Base-by-base conservation (phyloP, 1,140 invertebrate genomes). In the Plutomurus gul region DNA sequence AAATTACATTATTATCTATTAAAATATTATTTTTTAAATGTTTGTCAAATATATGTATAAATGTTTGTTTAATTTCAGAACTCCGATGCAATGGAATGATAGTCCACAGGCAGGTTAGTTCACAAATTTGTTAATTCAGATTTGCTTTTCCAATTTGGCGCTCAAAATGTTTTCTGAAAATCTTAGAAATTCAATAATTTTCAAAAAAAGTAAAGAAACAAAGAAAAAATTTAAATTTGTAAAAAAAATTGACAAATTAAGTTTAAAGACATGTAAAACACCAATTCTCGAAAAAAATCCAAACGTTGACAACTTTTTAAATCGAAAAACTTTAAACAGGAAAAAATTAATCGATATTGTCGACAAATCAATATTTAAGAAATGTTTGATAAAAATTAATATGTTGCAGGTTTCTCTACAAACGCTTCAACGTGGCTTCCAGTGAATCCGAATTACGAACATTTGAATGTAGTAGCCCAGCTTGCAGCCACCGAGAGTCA, bases 381-480 rank as follows among this genome's bases (percentile, higher is more conserved):
- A 46, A 16, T 4, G 3, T n/a, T 46, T 46, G 40, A 46, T 2
- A 4, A 46, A 46, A 4, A 46, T 11, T 3, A 16, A 2, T 46
- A 16, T 46, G 18, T 3, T 46, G 16, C 13, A 47, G 43, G 43
- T 6, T 47, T 47, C 20, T 47, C 43, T 6, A 87, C 85, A 0
- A 89, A 85, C 10, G 84, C 88, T 0, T 88, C 83, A 1, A 90
- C 92, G 0, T 95, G 93, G 92, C 84, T 94, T 10, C 92, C 93
- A 4, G 85, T 92, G 1, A 87, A 89, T 81, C 80, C 86, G 1
- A 87, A 90, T 79, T 92, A 89, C 79, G 73, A 80, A 20, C 83
- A 81, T 0, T 84, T 86, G 20, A 91, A 91, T 84, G 88, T 91
- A 0, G 83, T 87, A 72, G 83, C 76, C 6, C 88, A 90, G 82